These are phyloP conservation scores for Cerastis leucographa DNA, from an alignment of 2,888 invertebrate species.

Conservation along the genomic window DNA sequence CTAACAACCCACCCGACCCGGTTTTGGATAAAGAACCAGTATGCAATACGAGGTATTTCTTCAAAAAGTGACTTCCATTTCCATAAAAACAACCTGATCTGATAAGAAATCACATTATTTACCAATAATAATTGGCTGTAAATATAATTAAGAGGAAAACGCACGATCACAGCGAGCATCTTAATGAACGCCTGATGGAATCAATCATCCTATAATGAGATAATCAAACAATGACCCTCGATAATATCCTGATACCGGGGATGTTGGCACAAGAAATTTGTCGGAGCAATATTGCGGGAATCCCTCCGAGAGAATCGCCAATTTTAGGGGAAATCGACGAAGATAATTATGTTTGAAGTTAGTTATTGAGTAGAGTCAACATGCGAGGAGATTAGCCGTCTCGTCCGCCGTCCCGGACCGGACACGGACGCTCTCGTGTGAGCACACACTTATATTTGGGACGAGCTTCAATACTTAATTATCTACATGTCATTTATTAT, in stretches of 20 bases:
- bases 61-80: slow-evolving; percentile 18
- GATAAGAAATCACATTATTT: slow-evolving; percentile 35
- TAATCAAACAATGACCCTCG: slow-evolving; percentile 89
- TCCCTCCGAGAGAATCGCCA: slow-evolving; percentile 86
- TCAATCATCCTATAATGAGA: slow-evolving; percentile 89
- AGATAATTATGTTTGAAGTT: slow-evolving; percentile 91
- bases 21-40: not conserved
- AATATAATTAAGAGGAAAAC: slow-evolving; percentile 61
- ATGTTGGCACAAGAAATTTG: slow-evolving; percentile 90
- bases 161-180: slow-evolving; percentile 63
- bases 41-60: not conserved
- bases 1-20: not conserved
- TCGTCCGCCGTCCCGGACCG: slow-evolving; percentile 34
- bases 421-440: slow-evolving; percentile 28
- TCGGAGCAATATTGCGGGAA: slow-evolving; percentile 83
- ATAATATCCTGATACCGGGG: slow-evolving; percentile 82
- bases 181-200: slow-evolving; percentile 83
- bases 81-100: not conserved
- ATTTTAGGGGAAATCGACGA: slow-evolving; percentile 89
- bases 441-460: slow-evolving; percentile 52
- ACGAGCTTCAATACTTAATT: slow-evolving; percentile 56
- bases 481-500: slow-evolving; percentile 56
- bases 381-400: slow-evolving; percentile 81
- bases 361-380: slow-evolving; percentile 89
- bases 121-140: slow-evolving; percentile 58